Base-by-base conservation (phyloP, 2,113 vertebrate species). In the Odocoileus hemionus region DNA sequence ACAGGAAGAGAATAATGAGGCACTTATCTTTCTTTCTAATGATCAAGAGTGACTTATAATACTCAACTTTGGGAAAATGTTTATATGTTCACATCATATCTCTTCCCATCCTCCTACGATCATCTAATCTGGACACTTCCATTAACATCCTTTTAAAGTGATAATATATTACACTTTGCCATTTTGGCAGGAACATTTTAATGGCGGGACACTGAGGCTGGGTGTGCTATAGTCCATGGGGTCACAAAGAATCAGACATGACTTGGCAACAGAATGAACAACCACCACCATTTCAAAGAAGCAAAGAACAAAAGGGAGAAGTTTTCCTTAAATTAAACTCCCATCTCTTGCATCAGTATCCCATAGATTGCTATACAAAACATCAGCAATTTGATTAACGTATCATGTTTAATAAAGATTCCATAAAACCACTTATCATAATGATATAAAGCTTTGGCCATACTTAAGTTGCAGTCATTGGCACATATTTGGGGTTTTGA, bases 401-500 rank as follows among this genome's bases (percentile, higher is more conserved):
- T 13, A 39, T 91, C 52, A 5, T 5, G 36, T 95, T 97, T 95
- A 94, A 93, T 90, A 95, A 91, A 36, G 7, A 25, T 83, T 91
- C 52, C 61, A 89, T 95, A 88, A 97, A 97, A 97, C 84, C 19
- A 15, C 43, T 78, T 95, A 76, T 96, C 95, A 93, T 78, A 78
- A 61, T 50, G 88, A 84, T 54, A 58, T 95, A 95, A 96, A 95
- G 76, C 11, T 61, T 93, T 96, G 16, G 17, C 25, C 50, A 96
- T 96, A 80, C 61, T 95, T 94, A 97, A 93, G 33, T 93, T 97
- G 96, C 61, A 97, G 8, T 97, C 47, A 86, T 28, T 84, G 15
- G 19, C 88, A 97, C 86, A 97, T 84, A 92, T 91, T 64, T 98
- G 96, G 43, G 30, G n/a, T 54, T 97, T 97, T 97, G 47, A n/a